Base-by-base conservation (phyloP, 2,113 vertebrate genomes). In the Emydura subglobosa region DNA sequence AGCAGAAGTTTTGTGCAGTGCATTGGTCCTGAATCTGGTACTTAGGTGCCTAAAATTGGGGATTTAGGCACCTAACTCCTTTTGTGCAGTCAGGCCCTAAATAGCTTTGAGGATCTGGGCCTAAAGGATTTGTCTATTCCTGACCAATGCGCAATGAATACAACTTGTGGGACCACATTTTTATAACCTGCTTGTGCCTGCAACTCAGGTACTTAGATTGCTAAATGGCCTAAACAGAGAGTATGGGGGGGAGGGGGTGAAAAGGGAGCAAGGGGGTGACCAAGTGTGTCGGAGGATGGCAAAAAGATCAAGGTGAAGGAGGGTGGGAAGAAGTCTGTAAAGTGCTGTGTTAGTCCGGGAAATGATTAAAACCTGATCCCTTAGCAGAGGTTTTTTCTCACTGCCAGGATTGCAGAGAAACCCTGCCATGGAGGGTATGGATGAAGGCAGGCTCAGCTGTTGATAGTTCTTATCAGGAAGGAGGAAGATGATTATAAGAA, bases 381-480 rank as follows among this genome's bases (percentile, higher is more conserved):
- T 22, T 19, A 80, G 16, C 79, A 22, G 31, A 49, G 31, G 81
- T 14, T 72, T 34, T 86, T 31, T 85, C 59, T 65, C 6, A 0
- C 1, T 17, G 90, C 85, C 89, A 54, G 0, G 0, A 10, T 0
- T 1, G 68, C 55, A 79, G 4, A 2, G 90, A 91, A 82, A 42
- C n/a, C 81, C 79, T 0, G 0, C 50, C 16, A 21, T n/a, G 65
- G 65, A 34, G 3, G 31, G 13, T 7, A 31, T 68, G 34, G 34
- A 16, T 53, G 65, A 76, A 76, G 39, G 83, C 22, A 72, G 84
- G 61, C 78, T 94, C 86, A 91, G 86, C 84, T 83, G 93, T 86
- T 79, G 78, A 1, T 31, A 0, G 0, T 34, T 44, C 51, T 4
- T 11, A 5, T 0, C 2, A 29, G 59, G 9, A 88, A 80, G 29